Conservation (phyloP, 2,113 vertebrate species). For the Mellivora capensis region DNA sequence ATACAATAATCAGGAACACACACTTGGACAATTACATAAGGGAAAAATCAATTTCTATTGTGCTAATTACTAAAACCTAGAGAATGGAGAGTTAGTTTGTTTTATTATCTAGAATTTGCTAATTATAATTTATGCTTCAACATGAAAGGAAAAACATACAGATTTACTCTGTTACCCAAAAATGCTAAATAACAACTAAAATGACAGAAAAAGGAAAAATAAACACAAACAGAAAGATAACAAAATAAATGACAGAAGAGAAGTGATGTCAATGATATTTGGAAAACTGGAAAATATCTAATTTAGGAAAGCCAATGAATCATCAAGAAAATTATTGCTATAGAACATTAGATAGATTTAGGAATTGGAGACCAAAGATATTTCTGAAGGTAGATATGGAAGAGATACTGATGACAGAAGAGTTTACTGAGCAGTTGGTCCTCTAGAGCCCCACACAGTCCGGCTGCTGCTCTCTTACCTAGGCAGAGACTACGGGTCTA, state of each 20-base stretch:
- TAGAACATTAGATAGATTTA: background rate
- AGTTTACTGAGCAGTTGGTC: background rate
- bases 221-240: background rate
- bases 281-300: background rate
- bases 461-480: background rate
- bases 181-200: background rate
- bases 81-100: background rate
- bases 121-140: background rate
- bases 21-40: background rate
- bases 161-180: background rate
- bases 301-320: background rate
- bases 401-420: background rate
- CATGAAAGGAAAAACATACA: background rate
- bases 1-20: background rate
- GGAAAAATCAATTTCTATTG: slow-evolving; percentile 4
- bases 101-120: slow-evolving; percentile 23
- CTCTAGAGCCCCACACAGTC: background rate
- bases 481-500: background rate
- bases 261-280: background rate
- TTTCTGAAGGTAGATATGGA: background rate
- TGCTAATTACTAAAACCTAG: background rate
- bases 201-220: background rate
- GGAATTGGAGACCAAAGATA: background rate
- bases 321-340: background rate
- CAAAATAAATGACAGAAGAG: background rate